A percentile compares a stretch with the other conserved stretches of the same genome.
These are phyloP conservation scores for Scrobipalpa costella DNA, from an alignment of 2,888 invertebrate genomes.

Conservation along the genomic window DNA sequence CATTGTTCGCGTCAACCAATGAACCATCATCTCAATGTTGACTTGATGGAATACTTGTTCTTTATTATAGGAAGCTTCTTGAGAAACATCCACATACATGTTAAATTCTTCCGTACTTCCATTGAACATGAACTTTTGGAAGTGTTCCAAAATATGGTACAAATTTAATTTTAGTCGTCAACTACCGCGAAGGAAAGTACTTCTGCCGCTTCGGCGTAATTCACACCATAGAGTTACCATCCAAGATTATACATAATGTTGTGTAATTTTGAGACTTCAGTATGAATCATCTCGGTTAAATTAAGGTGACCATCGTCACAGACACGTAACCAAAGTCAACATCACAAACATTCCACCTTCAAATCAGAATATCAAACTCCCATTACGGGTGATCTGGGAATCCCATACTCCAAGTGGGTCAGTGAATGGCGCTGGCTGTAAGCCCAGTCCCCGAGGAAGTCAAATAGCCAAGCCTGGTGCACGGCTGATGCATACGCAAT, in stretches of 20 bases:
- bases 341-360: neutral
- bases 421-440: slow-evolving; percentile 70
- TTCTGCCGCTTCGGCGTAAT: too few relatives aligned
- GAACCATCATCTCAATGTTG: slow-evolving; percentile 6
- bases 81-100: too few relatives aligned
- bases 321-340: neutral
- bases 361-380: neutral
- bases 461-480: slow-evolving; percentile 55
- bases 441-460: slow-evolving; percentile 67
- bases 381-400: slow-evolving; percentile 43
- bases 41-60: slow-evolving; percentile 11
- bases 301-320: neutral
- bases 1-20: slow-evolving; percentile 6
- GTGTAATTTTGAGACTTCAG: neutral
- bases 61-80: too few relatives aligned
- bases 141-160: neutral
- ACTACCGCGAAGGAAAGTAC: neutral
- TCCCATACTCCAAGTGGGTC: slow-evolving; percentile 61
- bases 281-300: neutral
- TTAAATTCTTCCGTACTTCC: neutral
- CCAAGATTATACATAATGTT: neutral
- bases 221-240: neutral
- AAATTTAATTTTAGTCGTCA: neutral
- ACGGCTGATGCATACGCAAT: slow-evolving; percentile 72
- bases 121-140: neutral